Evolutionary conservation across 2,888 invertebrate species (phyloP), one percentile per base, ranked within the genome.

Genomic region (Noctua janthina): DNA sequence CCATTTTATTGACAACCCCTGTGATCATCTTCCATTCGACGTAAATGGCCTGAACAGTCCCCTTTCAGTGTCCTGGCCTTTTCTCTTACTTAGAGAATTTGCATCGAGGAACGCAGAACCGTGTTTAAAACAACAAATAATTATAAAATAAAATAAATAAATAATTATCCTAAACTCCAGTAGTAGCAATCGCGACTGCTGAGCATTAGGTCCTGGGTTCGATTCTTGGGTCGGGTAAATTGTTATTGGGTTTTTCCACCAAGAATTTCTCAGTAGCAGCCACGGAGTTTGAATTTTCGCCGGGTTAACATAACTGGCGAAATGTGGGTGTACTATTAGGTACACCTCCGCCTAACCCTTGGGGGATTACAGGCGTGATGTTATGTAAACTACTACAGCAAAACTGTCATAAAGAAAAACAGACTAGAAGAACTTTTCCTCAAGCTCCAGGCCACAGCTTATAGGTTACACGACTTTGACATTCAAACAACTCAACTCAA

Each of bases 391-490:
- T 11, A 56, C 10, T 23, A 56, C 56, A n/a, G n/a, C n/a, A 43
- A 43, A 68, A n/a, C n/a, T 46, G 15, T 43, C 8, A 46, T 2
- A 68, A 43, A 13, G 35, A 35, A 0, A 67, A 67, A n/a, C 0
- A n/a, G 2, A 17, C n/a, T 46, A 46, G 15, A 46, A 5, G 17
- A 29, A 8, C 8, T n/a, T 43, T 43, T 67, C 2, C 1, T 13
- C 23, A 43, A 67, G 13, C n/a, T 17, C n/a, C 15, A n/a, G n/a
- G n/a, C 46, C 46, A n/a, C 8, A 64, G 39, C 29, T 76, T 39
- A 76, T 66, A 35, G 29, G 17, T 76, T 3, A 20, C 23, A 67
- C 29, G 39, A 59, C 67, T 82, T 59, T 54, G 68, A 69, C 39
- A 69, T 76, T 56, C 17, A 35, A 46, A 43, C 49, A 29, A 43